Evolutionary conservation across 2,797 vertebrate species (phyloP), one percentile per base, ranked within the genome.

Genomic region (Vespertilio murinus): DNA sequence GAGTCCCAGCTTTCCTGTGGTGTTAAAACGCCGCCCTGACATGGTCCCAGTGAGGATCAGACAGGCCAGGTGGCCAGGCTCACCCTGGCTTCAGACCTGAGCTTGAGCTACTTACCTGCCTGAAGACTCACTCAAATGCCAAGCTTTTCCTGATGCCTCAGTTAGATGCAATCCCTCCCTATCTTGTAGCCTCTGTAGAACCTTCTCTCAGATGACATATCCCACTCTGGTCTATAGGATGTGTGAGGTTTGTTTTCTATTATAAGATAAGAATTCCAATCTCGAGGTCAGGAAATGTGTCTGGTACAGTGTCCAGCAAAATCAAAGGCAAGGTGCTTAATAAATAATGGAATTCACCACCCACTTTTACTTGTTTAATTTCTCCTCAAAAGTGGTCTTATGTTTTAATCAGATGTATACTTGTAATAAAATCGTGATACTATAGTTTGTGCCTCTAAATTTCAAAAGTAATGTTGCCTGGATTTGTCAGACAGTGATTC

Each of bases 361-460:
- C 92, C 38, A 71, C 6, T 79, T 90, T 13, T 42, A 64, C 61
- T 77, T 84, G 16, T 77, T 95, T 65, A 40, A 40, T 65, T 78
- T 83, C 25, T 89, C 40, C 38, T 13, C 33, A 77, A 71, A n/a
- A 88, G 61, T 69, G 42, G 23, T 77, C 33, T 91, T 78, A 73
- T 22, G 40, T 82, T 90, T 90, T 70, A 88, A 92, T 89, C 74
- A 73, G 33, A 67, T 71, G 88, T 84, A 93, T 38, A 84, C 16
- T 69, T 33, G 52, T 1, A 93, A 65, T 38, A 89, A 94, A 96
- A 88, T 42, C 54, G 61, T 23, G 87, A 88, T 56, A 64, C 47
- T 91, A 47, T 91, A 47, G 8, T 38, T 30, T 25, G 22, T 59
- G 11, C 17, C 74, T 83, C 71, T 91, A 88, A 61, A 47, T 87